Evolutionary conservation across 2,888 invertebrate species (phyloP).

Genomic region (Deilephila porcellus): DNA sequence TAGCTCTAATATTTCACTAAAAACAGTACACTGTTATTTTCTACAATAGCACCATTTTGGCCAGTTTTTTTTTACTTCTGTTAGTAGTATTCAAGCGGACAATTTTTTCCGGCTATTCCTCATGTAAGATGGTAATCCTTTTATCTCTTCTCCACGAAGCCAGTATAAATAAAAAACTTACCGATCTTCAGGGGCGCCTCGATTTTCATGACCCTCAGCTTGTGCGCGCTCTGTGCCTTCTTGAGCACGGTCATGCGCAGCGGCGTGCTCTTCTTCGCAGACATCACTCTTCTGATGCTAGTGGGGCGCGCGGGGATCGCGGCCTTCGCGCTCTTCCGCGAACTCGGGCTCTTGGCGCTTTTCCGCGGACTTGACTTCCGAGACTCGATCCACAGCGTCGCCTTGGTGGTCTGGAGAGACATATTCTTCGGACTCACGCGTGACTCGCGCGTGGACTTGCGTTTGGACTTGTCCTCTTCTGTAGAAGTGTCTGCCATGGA

Average conservation of each 20-base stretch:
- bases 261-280: constrained; percentile 49
- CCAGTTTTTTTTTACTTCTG: too few species aligned
- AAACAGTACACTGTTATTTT: too few species aligned
- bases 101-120: too few species aligned
- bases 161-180: constrained; percentile 40
- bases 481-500: constrained; percentile 25
- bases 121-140: too few species aligned
- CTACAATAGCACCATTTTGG: too few species aligned
- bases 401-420: constrained; percentile 55
- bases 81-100: too few species aligned
- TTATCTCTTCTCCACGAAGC: too few species aligned
- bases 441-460: constrained; percentile 36
- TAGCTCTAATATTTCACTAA: too few species aligned
- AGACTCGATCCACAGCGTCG: constrained; percentile 72
- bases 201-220: constrained; percentile 58
- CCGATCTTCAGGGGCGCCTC: constrained; percentile 62
- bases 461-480: constrained; percentile 36
- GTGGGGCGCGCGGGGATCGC: constrained; percentile 18
- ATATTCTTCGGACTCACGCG: constrained; percentile 31
- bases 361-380: constrained; percentile 54
- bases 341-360: constrained; percentile 30
- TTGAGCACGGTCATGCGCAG: constrained; percentile 58
- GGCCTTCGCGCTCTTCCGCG: constrained; percentile 25
- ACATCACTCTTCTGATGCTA: constrained; percentile 24
- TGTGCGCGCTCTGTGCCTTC: constrained; percentile 50